Evolutionary conservation across 2,888 invertebrate species (phyloP).

Genomic region (Coronaproctus castanopsis): DNA sequence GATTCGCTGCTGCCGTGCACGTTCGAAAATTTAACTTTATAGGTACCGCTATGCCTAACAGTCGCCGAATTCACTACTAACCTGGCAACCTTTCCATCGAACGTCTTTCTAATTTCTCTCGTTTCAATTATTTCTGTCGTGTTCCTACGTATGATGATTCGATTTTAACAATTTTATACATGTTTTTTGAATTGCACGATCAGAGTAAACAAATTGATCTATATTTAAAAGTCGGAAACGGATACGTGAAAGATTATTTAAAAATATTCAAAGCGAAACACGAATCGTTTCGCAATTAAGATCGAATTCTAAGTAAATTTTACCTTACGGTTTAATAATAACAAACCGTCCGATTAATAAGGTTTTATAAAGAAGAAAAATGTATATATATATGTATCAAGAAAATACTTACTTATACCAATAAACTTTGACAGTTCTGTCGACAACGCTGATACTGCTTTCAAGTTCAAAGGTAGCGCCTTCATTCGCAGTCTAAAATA

Average conservation of each 20-base stretch:
- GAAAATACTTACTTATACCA: slow-evolving; percentile 75
- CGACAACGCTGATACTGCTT: slow-evolving; percentile 48
- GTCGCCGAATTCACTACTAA: slow-evolving; percentile 55
- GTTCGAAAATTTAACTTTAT: slow-evolving; percentile 70
- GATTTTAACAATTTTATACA: not conserved
- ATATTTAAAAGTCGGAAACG: too few relatives aligned
- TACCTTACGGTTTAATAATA: too few relatives aligned
- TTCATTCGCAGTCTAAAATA: slow-evolving; percentile 40
- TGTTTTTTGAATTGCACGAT: too few relatives aligned
- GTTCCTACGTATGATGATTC: slow-evolving; percentile 17
- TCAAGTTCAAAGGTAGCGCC: slow-evolving; percentile 59
- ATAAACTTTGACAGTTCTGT: slow-evolving; percentile 57
- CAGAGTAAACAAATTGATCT: too few relatives aligned
- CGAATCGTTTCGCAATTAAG: too few relatives aligned
- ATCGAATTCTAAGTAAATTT: too few relatives aligned
- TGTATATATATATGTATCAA: too few relatives aligned
- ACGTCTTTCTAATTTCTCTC: slow-evolving; percentile 53
- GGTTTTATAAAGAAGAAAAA: too few relatives aligned
- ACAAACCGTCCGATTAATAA: too few relatives aligned
- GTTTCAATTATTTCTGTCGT: slow-evolving; percentile 27
- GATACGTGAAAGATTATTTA: too few relatives aligned
- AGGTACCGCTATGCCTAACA: slow-evolving; percentile 55
- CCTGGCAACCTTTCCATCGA: slow-evolving; percentile 62
- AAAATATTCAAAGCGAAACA: too few relatives aligned
- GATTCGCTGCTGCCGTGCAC: slow-evolving; percentile 79